These are phyloP conservation scores for Scelioninae gen. 2 DNA, from an alignment of 2,888 invertebrate species.

Conservation along the genomic window DNA sequence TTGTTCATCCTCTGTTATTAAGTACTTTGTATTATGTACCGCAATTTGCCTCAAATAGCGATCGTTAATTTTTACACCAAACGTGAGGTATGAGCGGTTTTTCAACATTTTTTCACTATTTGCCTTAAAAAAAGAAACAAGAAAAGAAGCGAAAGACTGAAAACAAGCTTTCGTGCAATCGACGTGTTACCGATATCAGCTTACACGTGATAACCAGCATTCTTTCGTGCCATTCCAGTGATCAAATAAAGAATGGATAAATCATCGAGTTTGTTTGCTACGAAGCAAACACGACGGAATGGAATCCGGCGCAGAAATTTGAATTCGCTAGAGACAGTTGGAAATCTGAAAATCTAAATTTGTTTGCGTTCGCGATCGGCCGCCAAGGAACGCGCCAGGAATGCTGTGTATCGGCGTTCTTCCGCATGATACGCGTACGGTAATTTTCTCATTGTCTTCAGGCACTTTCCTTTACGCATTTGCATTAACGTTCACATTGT, in stretches of 20 bases:
- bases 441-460: constrained; percentile 32
- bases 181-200: not conserved
- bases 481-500: constrained; percentile 33
- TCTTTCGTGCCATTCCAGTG: not conserved
- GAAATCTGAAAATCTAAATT: constrained; percentile 47
- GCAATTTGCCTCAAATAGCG: constrained; percentile 1
- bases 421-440: constrained; percentile 43
- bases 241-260: not conserved
- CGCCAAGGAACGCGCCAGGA: constrained; percentile 34
- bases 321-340: constrained; percentile 16
- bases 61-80: constrained; percentile 1
- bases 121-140: too few species aligned
- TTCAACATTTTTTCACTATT: too few species aligned
- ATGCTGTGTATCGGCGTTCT: constrained; percentile 29
- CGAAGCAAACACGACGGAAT: not conserved
- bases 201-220: not conserved
- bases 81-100: constrained; percentile 6
- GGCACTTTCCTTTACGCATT: constrained; percentile 28
- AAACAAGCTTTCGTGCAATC: too few species aligned
- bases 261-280: too few species aligned
- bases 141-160: too few species aligned
- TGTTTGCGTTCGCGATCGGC: constrained; percentile 27
- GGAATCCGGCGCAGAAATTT: constrained; percentile 17
- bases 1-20: constrained; percentile 19
- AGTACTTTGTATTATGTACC: constrained; percentile 9